Percentiles rank a stretch among this genome's conserved stretches.
These are phyloP conservation scores for Centropus bengalensis DNA, from an alignment of 2,113 vertebrate species.

Conservation along the genomic window DNA sequence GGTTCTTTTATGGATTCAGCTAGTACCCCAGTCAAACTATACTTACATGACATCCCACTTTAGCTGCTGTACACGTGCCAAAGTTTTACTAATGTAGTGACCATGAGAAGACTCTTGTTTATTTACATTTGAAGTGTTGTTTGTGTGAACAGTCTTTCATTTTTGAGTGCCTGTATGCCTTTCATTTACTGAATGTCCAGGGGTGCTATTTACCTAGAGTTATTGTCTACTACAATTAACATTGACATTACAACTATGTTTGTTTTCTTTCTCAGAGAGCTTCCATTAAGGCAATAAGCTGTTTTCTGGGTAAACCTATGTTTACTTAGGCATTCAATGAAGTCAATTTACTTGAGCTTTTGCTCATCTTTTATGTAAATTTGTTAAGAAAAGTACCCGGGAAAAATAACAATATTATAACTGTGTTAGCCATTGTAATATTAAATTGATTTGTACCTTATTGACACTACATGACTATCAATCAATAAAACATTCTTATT, in stretches of 20 bases:
- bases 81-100: slow-evolving; percentile 74
- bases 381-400: slow-evolving; percentile 70
- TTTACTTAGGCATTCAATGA: slow-evolving; percentile 77
- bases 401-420: slow-evolving; percentile 72
- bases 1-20: slow-evolving; percentile 29
- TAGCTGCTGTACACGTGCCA: slow-evolving; percentile 72
- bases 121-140: slow-evolving; percentile 78
- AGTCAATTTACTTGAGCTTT: slow-evolving; percentile 74
- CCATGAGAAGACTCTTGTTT: slow-evolving; percentile 73
- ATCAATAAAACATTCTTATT: slow-evolving; percentile 78
- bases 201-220: slow-evolving; percentile 80
- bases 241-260: slow-evolving; percentile 81
- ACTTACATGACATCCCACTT: slow-evolving; percentile 67
- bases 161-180: slow-evolving; percentile 77
- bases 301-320: slow-evolving; percentile 75
- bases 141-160: slow-evolving; percentile 77
- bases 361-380: slow-evolving; percentile 72
- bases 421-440: slow-evolving; percentile 70
- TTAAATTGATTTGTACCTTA: slow-evolving; percentile 77
- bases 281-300: slow-evolving; percentile 80
- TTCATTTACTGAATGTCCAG: slow-evolving; percentile 76
- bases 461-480: slow-evolving; percentile 70
- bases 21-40: slow-evolving; percentile 47
- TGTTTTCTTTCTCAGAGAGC: slow-evolving; percentile 74
- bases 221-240: slow-evolving; percentile 78